Base-by-base conservation (phyloP, 2,888 invertebrate genomes). In the Meteorus colon region DNA sequence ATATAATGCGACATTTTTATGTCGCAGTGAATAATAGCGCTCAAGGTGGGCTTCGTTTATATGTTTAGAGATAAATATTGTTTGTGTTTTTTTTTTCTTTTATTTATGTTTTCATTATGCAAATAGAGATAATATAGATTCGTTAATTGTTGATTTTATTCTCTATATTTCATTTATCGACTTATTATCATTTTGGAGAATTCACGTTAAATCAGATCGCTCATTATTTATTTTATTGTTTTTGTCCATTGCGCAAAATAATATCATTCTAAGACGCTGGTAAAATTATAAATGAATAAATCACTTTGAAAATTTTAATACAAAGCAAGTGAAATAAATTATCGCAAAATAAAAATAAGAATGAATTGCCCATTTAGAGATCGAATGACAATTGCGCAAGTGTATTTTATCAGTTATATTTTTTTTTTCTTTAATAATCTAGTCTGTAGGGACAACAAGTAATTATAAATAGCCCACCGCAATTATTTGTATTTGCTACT, bases 291-390 rank as follows among this genome's bases (percentile, higher is more conserved):
- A 37, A 48, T 24, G 8, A 63, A 67, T 63, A 70, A 45, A 75
- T 69, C 70, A 67, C 5, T 31, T 34, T 55, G 55, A 41, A 19
- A 62, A 59, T 75, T 75, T 55, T 66, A 55, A 75, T 70, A 71
- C 34, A 66, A 75, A 70, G 65, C 71, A 75, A 71, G 72, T 67
- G 27, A 66, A 65, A 63, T 19, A 14, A 29, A 62, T 74, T 65
- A 76, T 65, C 74, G 62, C 73, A 67, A 78, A 76, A 69, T 73
- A 73, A 77, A 79, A 77, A 78, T 69, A 76, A 29, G 69, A 27
- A 76, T 77, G 74, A 77, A 77, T 78, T 77, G 70, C 59, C 77
- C 60, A 48, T 27, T 66, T 51, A 60, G 67, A 67, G 71, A 71
- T 76, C 78, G 74, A 73, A 69, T 65, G 31, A 74, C 62, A 72